A percentile compares a stretch with the other conserved stretches of the same genome.
phyloP scores from a whole-genome alignment of 2,888 invertebrate genomes.

The Oasisia sp. region DNA sequence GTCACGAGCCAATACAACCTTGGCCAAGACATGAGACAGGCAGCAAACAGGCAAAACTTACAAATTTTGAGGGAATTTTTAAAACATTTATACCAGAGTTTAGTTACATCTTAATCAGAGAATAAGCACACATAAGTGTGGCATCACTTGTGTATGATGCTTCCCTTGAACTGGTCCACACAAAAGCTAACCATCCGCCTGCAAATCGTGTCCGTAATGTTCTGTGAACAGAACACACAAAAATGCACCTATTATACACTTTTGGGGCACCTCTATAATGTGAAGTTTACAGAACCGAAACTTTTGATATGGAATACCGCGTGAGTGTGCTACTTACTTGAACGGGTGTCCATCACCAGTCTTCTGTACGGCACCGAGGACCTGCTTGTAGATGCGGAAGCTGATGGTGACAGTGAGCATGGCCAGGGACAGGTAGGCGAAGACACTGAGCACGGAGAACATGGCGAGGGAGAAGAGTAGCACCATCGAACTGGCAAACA shows the following conservation, averaged over 20 bases:
- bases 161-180: too few species aligned
- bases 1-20: too few species aligned
- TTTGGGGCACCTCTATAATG: background rate
- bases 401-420: constrained; percentile 86
- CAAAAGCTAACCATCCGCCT: too few species aligned
- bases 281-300: background rate
- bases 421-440: constrained; percentile 90
- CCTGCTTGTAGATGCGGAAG: constrained; percentile 96
- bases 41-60: too few species aligned
- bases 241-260: background rate
- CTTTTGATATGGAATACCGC: background rate
- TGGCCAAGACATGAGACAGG: too few species aligned
- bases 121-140: too few species aligned
- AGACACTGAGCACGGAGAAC: constrained; percentile 94
- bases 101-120: too few species aligned
- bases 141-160: too few species aligned
- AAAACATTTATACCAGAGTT: too few species aligned
- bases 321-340: constrained; percentile 76
- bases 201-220: too few species aligned
- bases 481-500: constrained; percentile 89
- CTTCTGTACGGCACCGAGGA: constrained; percentile 95
- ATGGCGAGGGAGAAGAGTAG: constrained; percentile 92
- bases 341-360: constrained; percentile 95
- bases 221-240: too few species aligned
- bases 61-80: too few species aligned